Evolutionary conservation across 2,888 invertebrate species (phyloP), one percentile per base, ranked within the genome.

Genomic region (Agrilus mali): DNA sequence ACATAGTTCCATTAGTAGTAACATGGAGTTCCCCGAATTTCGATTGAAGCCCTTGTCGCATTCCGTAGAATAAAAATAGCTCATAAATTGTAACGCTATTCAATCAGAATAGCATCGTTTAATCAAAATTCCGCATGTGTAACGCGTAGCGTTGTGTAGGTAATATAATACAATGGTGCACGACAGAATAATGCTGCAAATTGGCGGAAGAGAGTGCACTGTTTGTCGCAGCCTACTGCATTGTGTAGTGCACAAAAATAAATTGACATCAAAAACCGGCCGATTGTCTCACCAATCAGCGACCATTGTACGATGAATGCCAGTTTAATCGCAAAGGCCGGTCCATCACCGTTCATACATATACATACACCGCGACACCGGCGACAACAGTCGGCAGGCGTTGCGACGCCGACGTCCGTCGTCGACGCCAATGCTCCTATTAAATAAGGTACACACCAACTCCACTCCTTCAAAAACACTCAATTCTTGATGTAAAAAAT

Each of bases 201-300:
- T 66, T 66, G 64, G 56, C 59, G 60, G 55, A 57, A 53, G 55
- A 57, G 58, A 55, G 50, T 53, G 55, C 53, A 56, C 50, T 64
- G 65, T 64, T 65, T 64, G 63, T 59, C 60, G 56, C 60, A 52
- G 60, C 61, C 61, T 62, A 55, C 60, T 54, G 56, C 55, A 63
- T 66, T 67, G 65, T 66, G 48, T 44, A 41, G 52, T 51, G 57
- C 58, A 65, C 63, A 66, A 67, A 67, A 67, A 65, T 65, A 65
- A 66, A 67, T 67, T 66, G 65, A 63, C 66, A 63, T 63, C 59
- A 61, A 65, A 67, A 67, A 67, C 66, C 64, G 60, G 54, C 52
- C 65, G 57, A 66, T 67, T 67, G 66, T 67, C 64, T 67, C 64
- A 66, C 64, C 66, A 67, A 67, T 67, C 67, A 67, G 60, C 51